Evolutionary conservation across 1,140 invertebrate species (phyloP).

Genomic region (Chrysomallon squamiferum): DNA sequence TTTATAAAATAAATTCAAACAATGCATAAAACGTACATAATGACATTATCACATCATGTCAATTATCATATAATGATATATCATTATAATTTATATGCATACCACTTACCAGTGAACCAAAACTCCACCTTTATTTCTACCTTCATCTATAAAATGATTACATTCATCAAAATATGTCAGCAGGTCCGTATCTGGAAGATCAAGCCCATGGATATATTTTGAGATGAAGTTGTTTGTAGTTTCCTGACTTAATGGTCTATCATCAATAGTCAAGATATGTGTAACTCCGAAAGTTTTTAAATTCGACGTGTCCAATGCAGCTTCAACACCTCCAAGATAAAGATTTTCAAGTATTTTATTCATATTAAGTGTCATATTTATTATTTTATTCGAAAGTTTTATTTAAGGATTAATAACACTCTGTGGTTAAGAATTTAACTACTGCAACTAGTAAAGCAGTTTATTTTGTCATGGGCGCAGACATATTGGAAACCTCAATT

Average conservation of each 20-base stretch:
- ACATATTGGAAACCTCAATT: not conserved
- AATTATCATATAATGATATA: no score
- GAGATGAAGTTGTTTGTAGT: conserved; percentile 30
- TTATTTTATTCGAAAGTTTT: no score
- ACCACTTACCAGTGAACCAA: conserved; percentile 56
- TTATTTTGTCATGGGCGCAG: not conserved
- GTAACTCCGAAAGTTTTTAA: conserved; percentile 25
- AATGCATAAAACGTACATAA: no score
- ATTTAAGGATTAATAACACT: no score
- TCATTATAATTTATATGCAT: no score
- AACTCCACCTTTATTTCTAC: conserved; percentile 33
- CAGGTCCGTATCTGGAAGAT: conserved; percentile 41
- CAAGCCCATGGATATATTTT: conserved; percentile 40
- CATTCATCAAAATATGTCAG: conserved; percentile 43
- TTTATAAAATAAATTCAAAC: no score
- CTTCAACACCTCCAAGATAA: conserved; percentile 35
- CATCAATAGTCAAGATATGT: conserved; percentile 45
- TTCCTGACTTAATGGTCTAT: conserved; percentile 27
- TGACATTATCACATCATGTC: no score
- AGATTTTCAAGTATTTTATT: conserved; percentile 67
- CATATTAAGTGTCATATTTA: conserved; percentile 55
- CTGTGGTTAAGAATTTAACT: no score
- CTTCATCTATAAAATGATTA: conserved; percentile 49
- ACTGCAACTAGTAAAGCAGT: not conserved
- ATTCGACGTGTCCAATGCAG: conserved; percentile 19